Conservation (phyloP, 2,113 vertebrate species). For the Grantiella picta region DNA sequence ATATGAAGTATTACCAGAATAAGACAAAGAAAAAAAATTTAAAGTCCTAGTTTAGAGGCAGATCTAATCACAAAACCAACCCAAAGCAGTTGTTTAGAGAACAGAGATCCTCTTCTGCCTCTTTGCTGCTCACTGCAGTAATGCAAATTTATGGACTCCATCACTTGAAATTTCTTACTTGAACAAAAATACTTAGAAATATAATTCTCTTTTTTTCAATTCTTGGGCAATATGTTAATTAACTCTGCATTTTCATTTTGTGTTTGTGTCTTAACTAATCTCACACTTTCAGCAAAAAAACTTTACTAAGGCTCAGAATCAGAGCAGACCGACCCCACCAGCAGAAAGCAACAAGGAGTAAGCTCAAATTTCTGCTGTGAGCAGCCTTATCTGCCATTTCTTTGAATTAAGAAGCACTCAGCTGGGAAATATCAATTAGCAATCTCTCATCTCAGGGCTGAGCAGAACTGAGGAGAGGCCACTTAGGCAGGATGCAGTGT, state of each 20-base stretch:
- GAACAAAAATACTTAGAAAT: not conserved
- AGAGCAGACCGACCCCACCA: not conserved
- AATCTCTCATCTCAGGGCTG: not conserved
- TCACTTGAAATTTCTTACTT: not conserved
- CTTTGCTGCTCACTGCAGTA: not conserved
- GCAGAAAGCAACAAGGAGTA: not conserved
- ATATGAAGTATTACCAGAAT: not conserved
- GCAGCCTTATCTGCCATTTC: not conserved
- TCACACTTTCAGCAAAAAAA: not conserved
- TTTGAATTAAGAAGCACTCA: not conserved
- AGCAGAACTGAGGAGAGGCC: not conserved
- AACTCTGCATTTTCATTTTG: not conserved
- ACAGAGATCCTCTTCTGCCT: not conserved
- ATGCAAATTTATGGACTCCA: not conserved
- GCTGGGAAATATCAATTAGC: not conserved
- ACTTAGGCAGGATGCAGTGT: not conserved
- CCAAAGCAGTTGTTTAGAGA: not conserved
- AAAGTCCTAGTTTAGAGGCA: not conserved
- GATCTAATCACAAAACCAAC: not conserved
- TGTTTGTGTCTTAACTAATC: not conserved
- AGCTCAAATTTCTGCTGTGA: not conserved
- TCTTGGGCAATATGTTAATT: not conserved
- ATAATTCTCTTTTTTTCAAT: not conserved
- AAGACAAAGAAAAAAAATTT: not conserved
- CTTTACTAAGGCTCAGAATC: not conserved